Conservation (phyloP, 2,797 vertebrate species). For the Aratinga solstitialis region DNA sequence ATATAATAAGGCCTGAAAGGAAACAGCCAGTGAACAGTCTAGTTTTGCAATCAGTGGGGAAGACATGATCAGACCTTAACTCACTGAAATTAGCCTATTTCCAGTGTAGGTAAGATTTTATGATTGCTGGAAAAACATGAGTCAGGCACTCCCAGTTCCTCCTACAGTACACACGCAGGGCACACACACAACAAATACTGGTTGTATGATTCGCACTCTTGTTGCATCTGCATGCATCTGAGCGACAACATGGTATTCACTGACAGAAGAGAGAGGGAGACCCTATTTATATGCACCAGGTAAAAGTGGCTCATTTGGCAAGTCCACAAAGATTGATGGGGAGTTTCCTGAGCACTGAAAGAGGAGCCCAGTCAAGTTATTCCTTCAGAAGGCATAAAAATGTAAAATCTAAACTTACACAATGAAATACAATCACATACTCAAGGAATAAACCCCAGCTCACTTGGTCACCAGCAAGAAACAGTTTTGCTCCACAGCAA, state of each 20-base stretch:
- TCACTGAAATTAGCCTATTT: neutral
- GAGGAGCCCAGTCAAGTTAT: neutral
- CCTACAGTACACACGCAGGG: neutral
- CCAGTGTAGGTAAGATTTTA: neutral
- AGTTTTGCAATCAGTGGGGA: neutral
- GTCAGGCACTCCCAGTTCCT: neutral
- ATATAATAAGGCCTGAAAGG: neutral
- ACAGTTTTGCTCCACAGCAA: neutral
- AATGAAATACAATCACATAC: neutral
- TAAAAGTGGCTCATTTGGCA: neutral
- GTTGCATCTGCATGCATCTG: neutral
- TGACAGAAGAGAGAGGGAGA: neutral
- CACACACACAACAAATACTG: neutral
- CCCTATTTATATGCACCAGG: neutral
- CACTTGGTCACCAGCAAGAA: neutral
- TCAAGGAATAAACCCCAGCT: neutral
- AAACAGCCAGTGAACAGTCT: neutral
- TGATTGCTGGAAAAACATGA: neutral
- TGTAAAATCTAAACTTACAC: neutral
- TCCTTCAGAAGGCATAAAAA: neutral
- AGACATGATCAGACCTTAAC: neutral
- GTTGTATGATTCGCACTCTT: neutral
- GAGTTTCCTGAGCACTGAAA: neutral
- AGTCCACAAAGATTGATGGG: neutral
- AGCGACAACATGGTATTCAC: accelerated